Percentiles rank a stretch among this genome's conserved stretches.
These are phyloP conservation scores for Cladopsammia gracilis DNA, from an alignment of 64 coral and sea anemone species.

Conservation along the genomic window DNA sequence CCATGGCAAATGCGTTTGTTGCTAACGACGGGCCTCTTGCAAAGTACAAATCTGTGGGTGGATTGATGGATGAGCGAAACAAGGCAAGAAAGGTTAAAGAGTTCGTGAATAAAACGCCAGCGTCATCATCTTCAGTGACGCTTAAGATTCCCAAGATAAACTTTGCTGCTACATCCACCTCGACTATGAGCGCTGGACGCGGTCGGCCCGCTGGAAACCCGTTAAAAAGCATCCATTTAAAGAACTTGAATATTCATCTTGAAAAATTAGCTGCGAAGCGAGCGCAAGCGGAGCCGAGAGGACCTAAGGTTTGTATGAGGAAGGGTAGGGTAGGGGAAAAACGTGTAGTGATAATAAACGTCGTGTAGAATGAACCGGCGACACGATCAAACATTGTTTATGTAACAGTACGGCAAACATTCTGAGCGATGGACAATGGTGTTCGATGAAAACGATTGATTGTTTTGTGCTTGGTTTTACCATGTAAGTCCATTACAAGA, in stretches of 20 bases:
- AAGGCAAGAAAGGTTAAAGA: constrained; percentile 67
- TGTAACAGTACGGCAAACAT: too few species aligned
- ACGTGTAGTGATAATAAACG: not conserved
- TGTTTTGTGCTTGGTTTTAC: too few species aligned
- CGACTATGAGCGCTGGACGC: constrained; percentile 87
- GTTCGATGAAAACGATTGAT: too few species aligned
- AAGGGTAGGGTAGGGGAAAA: not conserved
- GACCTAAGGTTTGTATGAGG: constrained; percentile 80
- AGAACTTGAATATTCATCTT: constrained; percentile 84
- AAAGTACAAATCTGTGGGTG: constrained; percentile 74
- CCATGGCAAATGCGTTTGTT: constrained; percentile 94
- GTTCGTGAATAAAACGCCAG: constrained; percentile 61
- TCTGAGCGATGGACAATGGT: too few species aligned
- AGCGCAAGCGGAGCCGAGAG: constrained; percentile 56
- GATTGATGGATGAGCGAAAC: constrained; percentile 64
- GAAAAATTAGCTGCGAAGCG: constrained; percentile 79
- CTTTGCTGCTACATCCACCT: constrained; percentile 98
- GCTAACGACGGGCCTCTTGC: constrained; percentile 79
- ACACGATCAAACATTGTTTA: not conserved
- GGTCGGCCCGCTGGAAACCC: constrained; percentile 74
- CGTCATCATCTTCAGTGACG: constrained; percentile 38
- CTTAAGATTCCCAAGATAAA: constrained; percentile 99
- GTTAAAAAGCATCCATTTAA: constrained; percentile 84
- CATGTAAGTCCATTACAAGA: too few species aligned
- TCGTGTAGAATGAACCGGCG: too few species aligned